Conservation (phyloP, 2,113 vertebrate species). For the Helogale parvula region DNA sequence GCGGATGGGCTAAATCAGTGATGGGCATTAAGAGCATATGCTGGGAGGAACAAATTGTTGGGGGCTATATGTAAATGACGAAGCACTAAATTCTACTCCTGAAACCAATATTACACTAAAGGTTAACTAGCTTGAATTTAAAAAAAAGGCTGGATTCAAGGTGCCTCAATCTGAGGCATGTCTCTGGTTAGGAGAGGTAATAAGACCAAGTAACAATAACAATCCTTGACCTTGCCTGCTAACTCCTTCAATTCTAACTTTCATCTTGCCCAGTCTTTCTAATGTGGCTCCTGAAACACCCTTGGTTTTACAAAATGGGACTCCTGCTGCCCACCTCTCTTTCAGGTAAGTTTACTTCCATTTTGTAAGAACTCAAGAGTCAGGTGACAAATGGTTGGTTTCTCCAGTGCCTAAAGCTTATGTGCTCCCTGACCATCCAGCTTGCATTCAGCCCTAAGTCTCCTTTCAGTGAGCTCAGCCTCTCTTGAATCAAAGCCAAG, state of each 20-base stretch:
- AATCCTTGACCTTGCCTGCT: background rate
- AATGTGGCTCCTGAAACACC: background rate
- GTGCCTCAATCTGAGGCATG: background rate
- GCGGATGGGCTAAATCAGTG: no score
- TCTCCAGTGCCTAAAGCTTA: background rate
- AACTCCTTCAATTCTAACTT: background rate
- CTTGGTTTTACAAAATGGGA: background rate
- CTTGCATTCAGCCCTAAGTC: rapidly evolving
- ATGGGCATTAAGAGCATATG: no score
- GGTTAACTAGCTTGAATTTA: no score
- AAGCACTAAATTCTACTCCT: no score
- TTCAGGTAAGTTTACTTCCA: background rate
- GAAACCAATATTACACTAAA: no score
- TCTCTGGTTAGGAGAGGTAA: background rate
- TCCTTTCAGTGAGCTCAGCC: background rate
- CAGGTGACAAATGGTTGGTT: background rate
- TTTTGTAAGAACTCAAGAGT: background rate
- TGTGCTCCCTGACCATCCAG: rapidly evolving
- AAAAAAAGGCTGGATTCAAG: background rate
- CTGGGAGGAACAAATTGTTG: no score
- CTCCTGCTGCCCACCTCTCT: background rate
- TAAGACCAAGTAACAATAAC: background rate
- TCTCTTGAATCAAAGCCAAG: background rate
- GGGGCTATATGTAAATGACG: no score
- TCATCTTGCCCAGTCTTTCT: background rate